Base-by-base conservation (phyloP, 2,888 invertebrate genomes). In the Dioctria rufipes region DNA sequence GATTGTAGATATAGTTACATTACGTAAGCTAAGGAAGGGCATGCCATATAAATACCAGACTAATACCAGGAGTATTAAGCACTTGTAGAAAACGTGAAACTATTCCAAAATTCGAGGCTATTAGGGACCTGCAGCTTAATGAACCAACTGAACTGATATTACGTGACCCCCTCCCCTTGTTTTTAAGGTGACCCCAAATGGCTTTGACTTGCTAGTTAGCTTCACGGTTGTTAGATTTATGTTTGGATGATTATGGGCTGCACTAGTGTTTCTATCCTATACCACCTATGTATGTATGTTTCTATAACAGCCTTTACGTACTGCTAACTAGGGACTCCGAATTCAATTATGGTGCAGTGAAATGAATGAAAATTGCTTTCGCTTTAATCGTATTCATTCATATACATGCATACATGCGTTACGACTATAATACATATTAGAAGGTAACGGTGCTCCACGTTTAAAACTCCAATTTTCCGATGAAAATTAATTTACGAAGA, bases 81-180 rank as follows among this genome's bases (percentile, higher is more conserved):
- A 75, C 77, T 75, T 80, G 80, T 77, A 66, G 80, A 80, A 80
- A 80, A 75, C 67, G 80, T 80, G 67, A 80, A 80, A 80, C 80
- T 80, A 77, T 80, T 77, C 77, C 49, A 73, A 66, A 80, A 77
- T 77, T 77, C 77, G 65, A 80, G 73, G 63, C 80, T 65, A 80
- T 80, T 80, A 80, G 75, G 60, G 66, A 49, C 46, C 42, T 67
- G 46, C 42, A 80, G 71, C 80, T 78, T 78, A 78, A 78, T 78
- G 78, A 78, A 78, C 78, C 78, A 75, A 60, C 78, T 63, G 63
- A 78, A 49, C 60, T 49, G 61, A 78, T 78, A 75, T 75, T 75
- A 75, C 58, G 46, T 75, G 61, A 13, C 9, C 60, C 61, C 75
- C 75, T 9, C 5, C 61, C 75, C 75, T 75, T 61, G 75, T 58